Evolutionary conservation across 2,113 vertebrate genomes (phyloP).

Genomic region (Pygoscelis antarcticus): DNA sequence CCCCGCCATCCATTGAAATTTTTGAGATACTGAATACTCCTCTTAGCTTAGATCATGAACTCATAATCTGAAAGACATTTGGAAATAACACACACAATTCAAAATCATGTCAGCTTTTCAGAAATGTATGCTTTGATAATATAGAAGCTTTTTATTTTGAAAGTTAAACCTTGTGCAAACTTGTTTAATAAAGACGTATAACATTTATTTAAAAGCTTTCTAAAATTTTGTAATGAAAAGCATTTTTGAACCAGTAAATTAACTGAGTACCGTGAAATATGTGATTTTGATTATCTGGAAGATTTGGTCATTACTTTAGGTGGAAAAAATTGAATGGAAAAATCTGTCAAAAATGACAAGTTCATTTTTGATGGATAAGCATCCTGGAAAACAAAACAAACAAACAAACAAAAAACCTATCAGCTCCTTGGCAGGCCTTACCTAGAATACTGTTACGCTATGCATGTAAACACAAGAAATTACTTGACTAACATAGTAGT

Average conservation of each 20-base stretch:
- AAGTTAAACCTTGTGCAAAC: background rate
- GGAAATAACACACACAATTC: background rate
- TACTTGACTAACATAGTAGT: background rate
- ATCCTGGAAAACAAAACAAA: background rate
- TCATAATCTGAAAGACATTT: background rate
- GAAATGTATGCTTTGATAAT: background rate
- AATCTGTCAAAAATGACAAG: background rate
- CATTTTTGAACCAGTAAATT: background rate
- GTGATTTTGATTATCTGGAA: background rate
- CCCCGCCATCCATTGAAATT: background rate
- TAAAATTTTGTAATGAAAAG: background rate
- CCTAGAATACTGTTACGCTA: background rate
- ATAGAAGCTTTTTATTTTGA: background rate
- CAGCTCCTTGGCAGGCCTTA: background rate
- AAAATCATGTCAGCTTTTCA: background rate
- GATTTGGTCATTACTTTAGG: background rate
- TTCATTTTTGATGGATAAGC: background rate
- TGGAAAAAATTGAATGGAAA: background rate
- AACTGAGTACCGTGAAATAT: background rate
- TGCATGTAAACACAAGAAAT: background rate
- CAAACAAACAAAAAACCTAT: background rate
- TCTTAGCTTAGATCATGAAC: background rate
- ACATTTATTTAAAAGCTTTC: background rate
- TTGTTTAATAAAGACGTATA: background rate
- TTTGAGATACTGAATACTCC: background rate